These are phyloP conservation scores for Netelia melanura DNA, from an alignment of 2,888 invertebrate genomes.

Conservation along the genomic window DNA sequence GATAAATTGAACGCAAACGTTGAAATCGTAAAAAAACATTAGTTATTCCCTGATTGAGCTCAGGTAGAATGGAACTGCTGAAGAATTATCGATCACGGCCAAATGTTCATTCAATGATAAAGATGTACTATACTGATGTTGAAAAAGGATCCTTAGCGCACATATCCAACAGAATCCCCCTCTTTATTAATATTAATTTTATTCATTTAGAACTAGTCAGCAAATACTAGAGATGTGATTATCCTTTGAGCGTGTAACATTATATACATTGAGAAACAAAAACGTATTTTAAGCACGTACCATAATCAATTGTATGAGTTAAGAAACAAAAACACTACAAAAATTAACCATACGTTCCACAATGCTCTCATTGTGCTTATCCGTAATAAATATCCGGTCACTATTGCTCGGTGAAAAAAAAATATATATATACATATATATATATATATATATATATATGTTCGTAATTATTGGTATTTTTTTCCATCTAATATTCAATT, in stretches of 20 bases:
- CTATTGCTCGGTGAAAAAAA: conserved; percentile 52
- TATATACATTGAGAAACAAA: conserved; percentile 37
- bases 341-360: conserved; percentile 50
- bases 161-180: conserved; percentile 41
- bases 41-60: background rate
- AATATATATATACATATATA: background rate
- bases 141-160: conserved; percentile 64
- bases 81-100: conserved; percentile 33
- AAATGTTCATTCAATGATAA: conserved; percentile 31
- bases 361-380: conserved; percentile 58
- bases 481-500: background rate
- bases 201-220: conserved; percentile 67
- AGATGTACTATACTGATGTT: conserved; percentile 60
- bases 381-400: conserved; percentile 63
- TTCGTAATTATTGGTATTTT: conserved; percentile 30
- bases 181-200: conserved; percentile 50
- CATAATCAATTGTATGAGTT: conserved; percentile 57
- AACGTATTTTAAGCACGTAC: conserved; percentile 63
- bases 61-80: background rate
- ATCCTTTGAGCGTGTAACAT: conserved; percentile 60
- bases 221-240: conserved; percentile 63
- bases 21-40: conserved; percentile 20
- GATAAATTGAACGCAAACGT: background rate
- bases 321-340: conserved; percentile 21
- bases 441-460: conserved; percentile 15